These are phyloP conservation scores for Oegoconia quadripuncta DNA, from an alignment of 2,888 invertebrate species.

Conservation along the genomic window DNA sequence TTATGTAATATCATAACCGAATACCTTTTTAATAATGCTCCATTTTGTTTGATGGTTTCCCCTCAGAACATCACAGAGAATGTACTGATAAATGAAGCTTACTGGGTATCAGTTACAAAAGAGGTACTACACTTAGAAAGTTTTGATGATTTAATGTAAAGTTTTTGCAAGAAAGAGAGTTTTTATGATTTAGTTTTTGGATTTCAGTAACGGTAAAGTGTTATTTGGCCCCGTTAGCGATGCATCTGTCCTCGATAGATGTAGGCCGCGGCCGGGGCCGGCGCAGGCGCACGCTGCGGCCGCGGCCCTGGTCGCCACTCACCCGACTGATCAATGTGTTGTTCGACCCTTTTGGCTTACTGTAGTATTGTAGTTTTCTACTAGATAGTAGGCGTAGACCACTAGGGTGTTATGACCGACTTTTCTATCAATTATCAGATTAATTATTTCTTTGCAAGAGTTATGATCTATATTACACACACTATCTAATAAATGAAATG, in stretches of 20 bases:
- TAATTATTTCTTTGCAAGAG: conserved; percentile 76
- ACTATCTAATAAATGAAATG: conserved; percentile 61
- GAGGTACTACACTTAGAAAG: conserved; percentile 87
- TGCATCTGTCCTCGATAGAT: conserved; percentile 79
- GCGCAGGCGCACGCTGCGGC: conserved; percentile 33
- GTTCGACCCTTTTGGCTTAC: conserved; percentile 76
- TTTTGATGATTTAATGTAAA: conserved; percentile 79
- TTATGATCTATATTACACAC: conserved; percentile 71
- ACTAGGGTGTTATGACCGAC: conserved; percentile 76
- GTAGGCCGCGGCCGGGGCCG: conserved; percentile 41
- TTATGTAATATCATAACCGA: conserved; percentile 34
- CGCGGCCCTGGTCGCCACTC: conserved; percentile 29
- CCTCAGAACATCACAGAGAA: conserved; percentile 97
- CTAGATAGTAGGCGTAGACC: conserved; percentile 77
- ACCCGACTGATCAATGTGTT: conserved; percentile 58
- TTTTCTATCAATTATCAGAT: conserved; percentile 75
- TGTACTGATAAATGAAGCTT: conserved; percentile 96
- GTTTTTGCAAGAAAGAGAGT: conserved; percentile 77
- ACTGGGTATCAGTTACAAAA: conserved; percentile 95
- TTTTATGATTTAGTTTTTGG: conserved; percentile 79
- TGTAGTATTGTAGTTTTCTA: conserved; percentile 75
- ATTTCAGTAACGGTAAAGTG: conserved; percentile 78
- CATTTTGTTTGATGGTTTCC: conserved; percentile 81
- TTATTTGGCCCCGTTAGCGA: conserved; percentile 80
- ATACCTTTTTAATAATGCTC: conserved; percentile 68